These are phyloP conservation scores for Ia io DNA, from an alignment of 2,113 vertebrate species.

Conservation along the genomic window DNA sequence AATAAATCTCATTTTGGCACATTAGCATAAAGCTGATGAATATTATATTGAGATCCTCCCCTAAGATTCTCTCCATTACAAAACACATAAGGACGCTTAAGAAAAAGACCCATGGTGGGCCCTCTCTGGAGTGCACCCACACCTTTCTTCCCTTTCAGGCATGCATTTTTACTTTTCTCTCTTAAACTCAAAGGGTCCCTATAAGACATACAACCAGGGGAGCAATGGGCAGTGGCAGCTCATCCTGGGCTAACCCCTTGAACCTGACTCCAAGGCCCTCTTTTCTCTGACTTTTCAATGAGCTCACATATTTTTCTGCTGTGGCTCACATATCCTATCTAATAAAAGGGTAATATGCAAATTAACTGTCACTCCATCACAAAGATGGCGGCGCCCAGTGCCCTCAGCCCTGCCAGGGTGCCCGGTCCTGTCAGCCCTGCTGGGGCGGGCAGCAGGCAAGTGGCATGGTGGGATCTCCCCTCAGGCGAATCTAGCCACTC, in stretches of 20 bases:
- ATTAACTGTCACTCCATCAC: too few relatives aligned
- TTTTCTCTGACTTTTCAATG: neutral
- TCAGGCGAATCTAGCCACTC: too few relatives aligned
- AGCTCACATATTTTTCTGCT: neutral
- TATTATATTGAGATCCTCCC: neutral
- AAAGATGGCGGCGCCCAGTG: too few relatives aligned
- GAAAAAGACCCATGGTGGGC: neutral
- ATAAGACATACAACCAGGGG: neutral
- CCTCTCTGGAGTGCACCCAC: neutral
- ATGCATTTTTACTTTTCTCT: neutral
- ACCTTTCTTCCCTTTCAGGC: neutral
- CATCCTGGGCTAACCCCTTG: neutral
- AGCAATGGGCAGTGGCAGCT: neutral
- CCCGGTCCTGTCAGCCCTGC: too few relatives aligned
- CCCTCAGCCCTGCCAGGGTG: too few relatives aligned
- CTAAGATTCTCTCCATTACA: neutral
- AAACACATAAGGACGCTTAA: neutral
- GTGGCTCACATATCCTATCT: neutral
- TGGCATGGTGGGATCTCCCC: too few relatives aligned
- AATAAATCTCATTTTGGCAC: neutral
- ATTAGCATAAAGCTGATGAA: neutral
- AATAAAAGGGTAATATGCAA: too few relatives aligned
- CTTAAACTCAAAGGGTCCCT: neutral
- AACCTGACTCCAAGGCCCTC: neutral
- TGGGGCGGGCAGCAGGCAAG: too few relatives aligned